phyloP scores from a whole-genome alignment of 2,797 vertebrate genomes.

The Argentina silus region DNA sequence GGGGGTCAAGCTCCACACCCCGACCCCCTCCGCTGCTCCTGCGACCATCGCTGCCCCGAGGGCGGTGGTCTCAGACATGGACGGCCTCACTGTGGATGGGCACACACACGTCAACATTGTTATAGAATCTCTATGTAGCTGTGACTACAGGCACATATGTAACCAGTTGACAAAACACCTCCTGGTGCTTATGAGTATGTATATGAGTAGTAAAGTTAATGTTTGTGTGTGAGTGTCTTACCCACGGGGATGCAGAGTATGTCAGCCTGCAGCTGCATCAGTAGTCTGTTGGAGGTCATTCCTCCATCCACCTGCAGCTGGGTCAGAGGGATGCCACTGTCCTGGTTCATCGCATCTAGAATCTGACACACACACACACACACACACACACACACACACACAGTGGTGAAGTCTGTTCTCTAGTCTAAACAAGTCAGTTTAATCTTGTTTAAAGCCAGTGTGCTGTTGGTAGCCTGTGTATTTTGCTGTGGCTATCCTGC shows the following conservation, averaged over 20 bases:
- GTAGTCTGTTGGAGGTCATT: conserved; percentile 90
- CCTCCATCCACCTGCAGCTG: conserved; percentile 92
- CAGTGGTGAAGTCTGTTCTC: too few species aligned
- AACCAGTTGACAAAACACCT: background rate
- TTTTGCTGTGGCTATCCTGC: too few species aligned
- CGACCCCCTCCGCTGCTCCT: conserved; percentile 88
- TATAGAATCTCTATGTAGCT: background rate
- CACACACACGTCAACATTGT: background rate
- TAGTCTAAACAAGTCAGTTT: too few species aligned
- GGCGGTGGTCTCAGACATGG: conserved; percentile 91
- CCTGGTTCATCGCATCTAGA: conserved; percentile 92
- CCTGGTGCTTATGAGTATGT: background rate
- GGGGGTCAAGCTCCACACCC: conserved; percentile 85
- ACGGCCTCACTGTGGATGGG: conserved; percentile 81
- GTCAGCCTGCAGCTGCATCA: conserved; percentile 95
- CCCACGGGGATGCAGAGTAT: conserved; percentile 92
- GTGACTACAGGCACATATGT: background rate
- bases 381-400: too few species aligned
- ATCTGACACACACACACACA: conserved; percentile 76
- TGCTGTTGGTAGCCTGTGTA: too few species aligned
- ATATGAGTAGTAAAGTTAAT: background rate
- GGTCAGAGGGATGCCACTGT: conserved; percentile 85
- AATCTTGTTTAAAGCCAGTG: too few species aligned
- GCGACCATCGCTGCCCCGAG: conserved; percentile 94
- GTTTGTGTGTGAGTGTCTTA: conserved; percentile 60